phyloP scores from a whole-genome alignment of 2,113 vertebrate species.

The Maccullochella peelii region DNA sequence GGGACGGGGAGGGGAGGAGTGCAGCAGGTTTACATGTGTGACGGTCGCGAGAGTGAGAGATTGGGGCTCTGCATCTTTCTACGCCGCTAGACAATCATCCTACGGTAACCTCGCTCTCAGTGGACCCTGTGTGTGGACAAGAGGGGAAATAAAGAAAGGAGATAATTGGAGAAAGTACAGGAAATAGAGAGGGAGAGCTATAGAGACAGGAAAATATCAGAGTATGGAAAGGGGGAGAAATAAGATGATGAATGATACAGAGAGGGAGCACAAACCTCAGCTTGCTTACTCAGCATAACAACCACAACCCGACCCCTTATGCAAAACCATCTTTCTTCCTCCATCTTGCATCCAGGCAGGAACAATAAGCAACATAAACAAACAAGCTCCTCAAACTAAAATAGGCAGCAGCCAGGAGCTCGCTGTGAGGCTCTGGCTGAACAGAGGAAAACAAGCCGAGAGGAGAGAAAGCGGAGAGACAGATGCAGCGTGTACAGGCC shows the following conservation, averaged over 20 bases:
- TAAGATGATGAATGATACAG: background rate
- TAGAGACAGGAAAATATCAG: background rate
- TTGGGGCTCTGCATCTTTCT: constrained; percentile 47
- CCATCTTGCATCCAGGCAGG: constrained; percentile 24
- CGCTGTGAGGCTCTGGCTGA: constrained; percentile 40
- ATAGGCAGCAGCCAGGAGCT: constrained; percentile 47
- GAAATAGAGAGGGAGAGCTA: background rate
- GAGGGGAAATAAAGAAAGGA: background rate
- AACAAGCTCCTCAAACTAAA: constrained; percentile 51
- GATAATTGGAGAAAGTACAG: background rate
- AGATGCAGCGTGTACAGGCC: constrained; percentile 49
- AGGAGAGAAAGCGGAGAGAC: constrained; percentile 56
- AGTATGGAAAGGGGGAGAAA: constrained; percentile 1
- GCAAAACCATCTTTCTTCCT: constrained; percentile 28
- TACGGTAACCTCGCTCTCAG: background rate
- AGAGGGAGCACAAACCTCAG: constrained; percentile 6
- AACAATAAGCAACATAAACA: constrained; percentile 41
- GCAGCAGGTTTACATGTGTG: constrained; percentile 61
- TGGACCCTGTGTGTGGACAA: background rate
- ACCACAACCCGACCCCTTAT: background rate
- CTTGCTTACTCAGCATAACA: constrained; percentile 49
- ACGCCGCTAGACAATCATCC: background rate
- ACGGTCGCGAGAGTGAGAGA: constrained; percentile 14
- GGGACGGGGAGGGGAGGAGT: constrained; percentile 60
- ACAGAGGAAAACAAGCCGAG: constrained; percentile 59